Conservation (phyloP, 2,797 vertebrate genomes). For the Cryptoprocta ferox region DNA sequence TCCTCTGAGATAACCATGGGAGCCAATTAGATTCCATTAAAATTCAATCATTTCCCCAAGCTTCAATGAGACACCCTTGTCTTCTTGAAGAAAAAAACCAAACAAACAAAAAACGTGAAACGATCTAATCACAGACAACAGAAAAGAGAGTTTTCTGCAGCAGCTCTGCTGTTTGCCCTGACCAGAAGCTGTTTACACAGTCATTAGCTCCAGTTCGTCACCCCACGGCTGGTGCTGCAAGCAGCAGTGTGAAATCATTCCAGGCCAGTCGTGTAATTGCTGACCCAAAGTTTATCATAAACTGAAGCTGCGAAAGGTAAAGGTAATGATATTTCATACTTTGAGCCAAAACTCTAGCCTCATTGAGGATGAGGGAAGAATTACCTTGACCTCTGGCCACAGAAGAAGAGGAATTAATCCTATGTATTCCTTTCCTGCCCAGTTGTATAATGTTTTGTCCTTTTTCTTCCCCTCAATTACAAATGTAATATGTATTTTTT, state of each 20-base stretch:
- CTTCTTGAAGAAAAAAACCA: constrained; percentile 65
- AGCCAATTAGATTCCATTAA: constrained; percentile 85
- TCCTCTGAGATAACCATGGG: constrained; percentile 84
- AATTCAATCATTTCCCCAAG: constrained; percentile 82
- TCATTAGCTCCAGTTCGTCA: not conserved
- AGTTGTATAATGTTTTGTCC: not conserved
- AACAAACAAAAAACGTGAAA: not conserved
- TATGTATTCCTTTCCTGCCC: not conserved
- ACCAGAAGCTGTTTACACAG: constrained; percentile 29
- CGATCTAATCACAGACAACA: constrained; percentile 57
- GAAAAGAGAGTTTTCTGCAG: constrained; percentile 13
- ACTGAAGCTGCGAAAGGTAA: constrained; percentile 44
- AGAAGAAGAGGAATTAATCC: not conserved
- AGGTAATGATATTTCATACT: not conserved
- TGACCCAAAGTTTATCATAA: constrained; percentile 64
- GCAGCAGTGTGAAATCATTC: not conserved
- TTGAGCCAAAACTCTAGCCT: constrained; percentile 62
- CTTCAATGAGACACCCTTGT: constrained; percentile 75
- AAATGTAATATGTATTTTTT: not conserved
- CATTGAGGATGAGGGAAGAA: constrained; percentile 37
- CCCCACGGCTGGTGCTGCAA: not conserved
- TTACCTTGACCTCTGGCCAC: not conserved
- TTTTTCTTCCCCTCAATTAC: not conserved
- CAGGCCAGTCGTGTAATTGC: constrained; percentile 44
- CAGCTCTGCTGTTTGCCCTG: not conserved